Evolutionary conservation across 2,888 invertebrate species (phyloP).

Genomic region (Oscheius sp.): DNA sequence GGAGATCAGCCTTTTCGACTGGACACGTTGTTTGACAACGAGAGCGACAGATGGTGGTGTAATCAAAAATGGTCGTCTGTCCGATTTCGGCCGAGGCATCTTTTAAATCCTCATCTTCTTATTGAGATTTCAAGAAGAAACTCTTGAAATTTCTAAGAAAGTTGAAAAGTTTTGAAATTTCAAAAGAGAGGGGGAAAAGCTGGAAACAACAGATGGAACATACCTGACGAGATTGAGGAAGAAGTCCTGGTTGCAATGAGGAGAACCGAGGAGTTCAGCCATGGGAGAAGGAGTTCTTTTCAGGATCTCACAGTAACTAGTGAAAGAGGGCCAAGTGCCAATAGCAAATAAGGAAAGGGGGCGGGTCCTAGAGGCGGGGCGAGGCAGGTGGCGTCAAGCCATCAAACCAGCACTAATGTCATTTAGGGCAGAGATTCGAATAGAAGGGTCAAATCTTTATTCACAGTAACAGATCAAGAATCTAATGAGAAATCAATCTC

Average conservation of each 20-base stretch:
- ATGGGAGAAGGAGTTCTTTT: background rate
- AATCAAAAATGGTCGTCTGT: too few species aligned
- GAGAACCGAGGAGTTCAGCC: slow-evolving; percentile 18
- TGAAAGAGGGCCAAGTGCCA: slow-evolving; percentile 29
- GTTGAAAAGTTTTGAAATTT: background rate
- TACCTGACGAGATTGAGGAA: slow-evolving; percentile 32
- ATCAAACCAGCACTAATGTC: slow-evolving; percentile 34
- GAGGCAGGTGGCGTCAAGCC: slow-evolving; percentile 30
- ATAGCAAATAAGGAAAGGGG: slow-evolving; percentile 33
- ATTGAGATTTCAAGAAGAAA: background rate
- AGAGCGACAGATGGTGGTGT: too few species aligned
- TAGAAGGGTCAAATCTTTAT: background rate
- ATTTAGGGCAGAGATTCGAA: slow-evolving; percentile 32
- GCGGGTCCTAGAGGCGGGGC: slow-evolving; percentile 14
- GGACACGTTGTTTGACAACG: too few species aligned
- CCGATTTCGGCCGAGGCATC: too few species aligned
- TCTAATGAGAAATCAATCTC: slow-evolving; percentile 7
- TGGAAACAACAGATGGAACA: background rate
- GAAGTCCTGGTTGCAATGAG: slow-evolving; percentile 23
- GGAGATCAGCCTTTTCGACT: too few species aligned
- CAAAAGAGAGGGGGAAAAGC: background rate
- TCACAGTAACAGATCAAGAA: background rate
- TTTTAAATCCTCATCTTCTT: too few species aligned
- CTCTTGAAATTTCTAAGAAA: background rate
- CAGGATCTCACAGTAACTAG: slow-evolving; percentile 27